phyloP scores from a whole-genome alignment of 2,797 vertebrate genomes.

The Phylloscopus collybita region DNA sequence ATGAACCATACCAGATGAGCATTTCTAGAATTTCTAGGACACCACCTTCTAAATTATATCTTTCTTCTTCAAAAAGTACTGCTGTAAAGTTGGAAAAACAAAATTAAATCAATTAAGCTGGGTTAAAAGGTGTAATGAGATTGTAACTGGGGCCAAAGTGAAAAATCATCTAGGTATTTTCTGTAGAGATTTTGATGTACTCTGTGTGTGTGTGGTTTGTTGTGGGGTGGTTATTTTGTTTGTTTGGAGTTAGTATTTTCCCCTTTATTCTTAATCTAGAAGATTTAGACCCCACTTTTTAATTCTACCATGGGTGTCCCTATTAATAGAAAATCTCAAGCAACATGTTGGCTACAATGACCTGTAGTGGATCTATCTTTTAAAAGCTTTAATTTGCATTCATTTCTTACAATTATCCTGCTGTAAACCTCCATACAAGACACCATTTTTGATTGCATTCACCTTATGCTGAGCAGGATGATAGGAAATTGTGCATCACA shows the following conservation, averaged over 20 bases:
- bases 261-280: not conserved
- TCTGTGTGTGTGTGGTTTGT: not conserved
- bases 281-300: not conserved
- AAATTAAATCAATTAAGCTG: not conserved
- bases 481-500: slow-evolving; percentile 25
- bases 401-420: slow-evolving; percentile 25
- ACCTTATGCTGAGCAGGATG: slow-evolving; percentile 38
- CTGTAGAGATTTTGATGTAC: not conserved
- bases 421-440: slow-evolving; percentile 37
- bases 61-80: not conserved
- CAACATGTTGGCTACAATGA: not conserved
- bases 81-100: not conserved
- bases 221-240: not conserved
- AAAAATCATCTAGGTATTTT: not conserved
- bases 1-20: not conserved
- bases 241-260: not conserved
- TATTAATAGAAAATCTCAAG: not conserved
- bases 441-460: slow-evolving; percentile 22
- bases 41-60: not conserved
- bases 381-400: slow-evolving; percentile 55
- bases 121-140: not conserved
- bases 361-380: not conserved
- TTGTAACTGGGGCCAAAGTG: not conserved
- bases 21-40: not conserved
- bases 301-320: not conserved